A percentile compares a stretch with the other conserved stretches of the same genome.
Conservation (phyloP, 2,888 invertebrate species). For the Zaprionus lineosus region DNA sequence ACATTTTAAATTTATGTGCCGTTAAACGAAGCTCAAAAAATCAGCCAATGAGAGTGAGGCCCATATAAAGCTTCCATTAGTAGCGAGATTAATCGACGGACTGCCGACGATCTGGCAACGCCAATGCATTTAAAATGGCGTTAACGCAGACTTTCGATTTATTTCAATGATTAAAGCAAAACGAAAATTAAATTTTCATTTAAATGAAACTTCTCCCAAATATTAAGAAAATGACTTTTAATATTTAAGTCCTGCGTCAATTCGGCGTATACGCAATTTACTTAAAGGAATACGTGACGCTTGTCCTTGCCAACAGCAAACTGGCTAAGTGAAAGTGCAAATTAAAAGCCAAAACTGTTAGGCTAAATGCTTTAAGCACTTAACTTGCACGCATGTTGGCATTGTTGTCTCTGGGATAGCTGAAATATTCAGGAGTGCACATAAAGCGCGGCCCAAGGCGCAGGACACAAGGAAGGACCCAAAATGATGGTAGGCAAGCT, state of each 20-base stretch:
- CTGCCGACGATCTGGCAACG: no score
- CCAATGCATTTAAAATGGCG: no score
- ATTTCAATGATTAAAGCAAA: no score
- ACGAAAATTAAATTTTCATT: no score
- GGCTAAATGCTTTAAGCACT: constrained; percentile 74
- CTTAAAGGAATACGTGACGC: constrained; percentile 67
- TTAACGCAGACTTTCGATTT: no score
- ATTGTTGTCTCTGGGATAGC: constrained; percentile 35
- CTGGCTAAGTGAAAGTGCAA: constrained; percentile 46
- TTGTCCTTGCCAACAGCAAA: not conserved
- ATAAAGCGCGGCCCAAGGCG: constrained; percentile 51
- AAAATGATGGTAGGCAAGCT: constrained; percentile 72
- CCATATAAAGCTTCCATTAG: no score
- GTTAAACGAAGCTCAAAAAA: no score
- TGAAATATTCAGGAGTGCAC: constrained; percentile 53
- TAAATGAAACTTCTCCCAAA: not conserved
- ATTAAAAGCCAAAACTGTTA: constrained; percentile 65
- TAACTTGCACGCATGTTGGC: constrained; percentile 56
- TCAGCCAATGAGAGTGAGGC: no score
- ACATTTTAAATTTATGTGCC: no score
- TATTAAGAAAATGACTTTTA: constrained; percentile 38
- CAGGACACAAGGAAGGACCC: constrained; percentile 26
- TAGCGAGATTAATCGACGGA: no score
- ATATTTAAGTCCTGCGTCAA: constrained; percentile 49
- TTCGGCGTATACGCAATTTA: constrained; percentile 66